phyloP scores from a whole-genome alignment of 2,888 invertebrate genomes.

The Euplagia quadripunctaria region DNA sequence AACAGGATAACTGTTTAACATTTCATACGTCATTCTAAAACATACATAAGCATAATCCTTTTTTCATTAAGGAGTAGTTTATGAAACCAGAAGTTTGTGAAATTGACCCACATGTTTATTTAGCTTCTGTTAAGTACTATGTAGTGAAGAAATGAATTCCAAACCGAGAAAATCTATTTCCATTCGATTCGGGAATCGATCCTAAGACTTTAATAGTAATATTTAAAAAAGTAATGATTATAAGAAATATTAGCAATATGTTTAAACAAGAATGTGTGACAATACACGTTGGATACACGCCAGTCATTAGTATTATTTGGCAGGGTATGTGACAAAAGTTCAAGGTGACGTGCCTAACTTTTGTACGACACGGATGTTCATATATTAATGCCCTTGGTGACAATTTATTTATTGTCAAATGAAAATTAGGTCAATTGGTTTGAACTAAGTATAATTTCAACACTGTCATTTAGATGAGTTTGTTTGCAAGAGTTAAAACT shows the following conservation, averaged over 20 bases:
- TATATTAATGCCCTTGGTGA: conserved; percentile 45
- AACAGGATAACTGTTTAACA: no score
- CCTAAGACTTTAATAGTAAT: no score
- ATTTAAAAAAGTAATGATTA: conserved; percentile 3
- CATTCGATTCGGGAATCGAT: no score
- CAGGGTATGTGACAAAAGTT: conserved; percentile 56
- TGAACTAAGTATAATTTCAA: conserved; percentile 53
- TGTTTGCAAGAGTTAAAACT: conserved; percentile 71
- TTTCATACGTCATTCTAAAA: no score
- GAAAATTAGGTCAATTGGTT: conserved; percentile 55
- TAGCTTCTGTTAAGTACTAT: no score
- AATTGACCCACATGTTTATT: no score
- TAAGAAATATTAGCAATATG: conserved; percentile 27
- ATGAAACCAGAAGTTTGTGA: no score
- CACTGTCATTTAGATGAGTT: conserved; percentile 77
- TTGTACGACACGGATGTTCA: conserved; percentile 36
- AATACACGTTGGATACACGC: conserved; percentile 57
- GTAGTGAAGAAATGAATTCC: no score
- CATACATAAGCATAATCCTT: no score
- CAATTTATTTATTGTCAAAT: conserved; percentile 47
- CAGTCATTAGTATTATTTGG: conserved; percentile 59
- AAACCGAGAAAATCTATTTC: no score
- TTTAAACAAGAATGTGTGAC: conserved; percentile 45
- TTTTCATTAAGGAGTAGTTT: no score
- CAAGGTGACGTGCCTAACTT: conserved; percentile 53